Evolutionary conservation across 2,113 vertebrate species (phyloP).

Genomic region (Channa argus): DNA sequence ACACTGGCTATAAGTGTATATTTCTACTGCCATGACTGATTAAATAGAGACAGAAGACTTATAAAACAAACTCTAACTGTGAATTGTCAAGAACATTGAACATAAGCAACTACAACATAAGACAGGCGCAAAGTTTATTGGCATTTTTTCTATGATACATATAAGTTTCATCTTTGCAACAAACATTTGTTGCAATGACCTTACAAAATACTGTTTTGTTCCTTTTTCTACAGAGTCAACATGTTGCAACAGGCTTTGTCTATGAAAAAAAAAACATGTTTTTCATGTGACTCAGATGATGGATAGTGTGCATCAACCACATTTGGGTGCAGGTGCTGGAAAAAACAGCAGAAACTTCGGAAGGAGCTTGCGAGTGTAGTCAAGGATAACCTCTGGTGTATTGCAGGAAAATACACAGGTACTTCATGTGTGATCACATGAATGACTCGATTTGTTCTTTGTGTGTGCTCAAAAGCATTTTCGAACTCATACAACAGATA

Average conservation of each 20-base stretch:
- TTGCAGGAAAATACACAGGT: no score
- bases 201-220: slow-evolving; percentile 44
- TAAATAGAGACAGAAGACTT: neutral
- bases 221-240: slow-evolving; percentile 25
- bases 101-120: neutral
- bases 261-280: slow-evolving; percentile 7
- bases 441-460: no score
- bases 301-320: no score
- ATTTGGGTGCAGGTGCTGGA: no score
- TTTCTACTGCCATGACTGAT: neutral
- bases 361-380: no score
- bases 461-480: no score
- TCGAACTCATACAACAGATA: no score
- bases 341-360: no score
- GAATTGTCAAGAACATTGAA: neutral
- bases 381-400: no score
- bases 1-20: neutral
- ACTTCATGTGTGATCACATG: no score
- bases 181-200: slow-evolving; percentile 29
- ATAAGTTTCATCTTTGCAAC: neutral
- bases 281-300: no score
- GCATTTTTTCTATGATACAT: no score
- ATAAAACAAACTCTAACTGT: neutral
- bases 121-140: neutral
- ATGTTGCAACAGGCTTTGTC: slow-evolving; percentile 8